Conservation (phyloP, 2,797 vertebrate genomes). For the Chelon auratus region DNA sequence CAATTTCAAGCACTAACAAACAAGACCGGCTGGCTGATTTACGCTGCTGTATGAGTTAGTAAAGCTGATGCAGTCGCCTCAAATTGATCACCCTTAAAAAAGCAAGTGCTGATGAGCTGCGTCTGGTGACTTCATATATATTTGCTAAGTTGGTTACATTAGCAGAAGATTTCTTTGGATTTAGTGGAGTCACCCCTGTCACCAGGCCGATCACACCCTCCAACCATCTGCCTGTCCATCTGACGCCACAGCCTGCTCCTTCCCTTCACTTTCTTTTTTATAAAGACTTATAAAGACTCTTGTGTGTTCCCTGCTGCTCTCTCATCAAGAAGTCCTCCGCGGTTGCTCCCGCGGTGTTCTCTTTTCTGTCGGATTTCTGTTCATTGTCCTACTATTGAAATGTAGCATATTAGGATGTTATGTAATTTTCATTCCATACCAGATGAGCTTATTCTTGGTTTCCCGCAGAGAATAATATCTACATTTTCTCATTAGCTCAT, state of each 20-base stretch:
- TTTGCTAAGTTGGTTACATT: background rate
- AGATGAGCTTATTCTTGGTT: conserved; percentile 43
- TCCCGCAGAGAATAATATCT: conserved; percentile 45
- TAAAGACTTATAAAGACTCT: conserved; percentile 1
- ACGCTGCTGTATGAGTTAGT: no score
- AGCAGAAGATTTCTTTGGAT: conserved; percentile 57
- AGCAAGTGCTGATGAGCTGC: no score
- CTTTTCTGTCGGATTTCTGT: conserved; percentile 21
- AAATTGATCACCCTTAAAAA: no score
- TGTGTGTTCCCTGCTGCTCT: conserved; percentile 14
- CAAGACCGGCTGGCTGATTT: no score
- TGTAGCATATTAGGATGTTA: conserved; percentile 18
- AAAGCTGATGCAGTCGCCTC: no score
- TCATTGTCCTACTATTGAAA: conserved; percentile 39
- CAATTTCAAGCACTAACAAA: no score
- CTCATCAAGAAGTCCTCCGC: conserved; percentile 13
- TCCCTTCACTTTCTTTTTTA: conserved; percentile 29
- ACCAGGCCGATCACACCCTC: conserved; percentile 58
- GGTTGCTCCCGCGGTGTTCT: conserved; percentile 8
- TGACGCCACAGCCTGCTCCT: conserved; percentile 63
- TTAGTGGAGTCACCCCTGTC: conserved; percentile 63
- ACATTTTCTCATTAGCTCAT: conserved; percentile 62
- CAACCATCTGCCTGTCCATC: conserved; percentile 79
- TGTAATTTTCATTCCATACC: conserved; percentile 29
- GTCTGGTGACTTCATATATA: conserved; percentile 35